These are phyloP conservation scores for Geophilus truncorum DNA, from an alignment of 2,888 invertebrate genomes.

Conservation along the genomic window DNA sequence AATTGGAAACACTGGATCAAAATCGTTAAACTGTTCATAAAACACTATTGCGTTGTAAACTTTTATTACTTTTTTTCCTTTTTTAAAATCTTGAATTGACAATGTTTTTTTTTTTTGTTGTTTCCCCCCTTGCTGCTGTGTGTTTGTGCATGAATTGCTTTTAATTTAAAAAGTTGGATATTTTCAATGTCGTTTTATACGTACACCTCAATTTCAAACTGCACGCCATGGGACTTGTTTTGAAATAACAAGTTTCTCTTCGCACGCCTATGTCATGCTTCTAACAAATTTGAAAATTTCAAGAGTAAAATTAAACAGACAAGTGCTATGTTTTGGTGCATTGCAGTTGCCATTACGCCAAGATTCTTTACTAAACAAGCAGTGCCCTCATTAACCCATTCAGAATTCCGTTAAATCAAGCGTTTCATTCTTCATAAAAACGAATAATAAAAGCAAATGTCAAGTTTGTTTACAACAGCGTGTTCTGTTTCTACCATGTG, in stretches of 20 bases:
- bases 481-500: background rate
- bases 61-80: background rate
- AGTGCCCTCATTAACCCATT: background rate
- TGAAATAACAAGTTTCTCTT: too few relatives aligned
- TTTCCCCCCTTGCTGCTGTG: too few relatives aligned
- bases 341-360: background rate
- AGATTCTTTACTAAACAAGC: background rate
- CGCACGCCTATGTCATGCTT: too few relatives aligned
- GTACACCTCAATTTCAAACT: too few relatives aligned
- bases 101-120: background rate
- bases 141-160: background rate
- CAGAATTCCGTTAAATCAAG: background rate
- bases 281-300: too few relatives aligned
- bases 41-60: background rate
- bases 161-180: too few relatives aligned
- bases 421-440: background rate
- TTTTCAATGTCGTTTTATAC: too few relatives aligned
- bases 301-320: background rate
- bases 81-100: background rate
- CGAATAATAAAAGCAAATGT: background rate
- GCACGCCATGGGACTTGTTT: too few relatives aligned
- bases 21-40: slow-evolving; percentile 15
- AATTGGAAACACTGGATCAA: background rate
- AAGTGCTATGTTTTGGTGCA: background rate
- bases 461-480: background rate